These are phyloP conservation scores for Thaleichthys pacificus DNA, from an alignment of 2,797 vertebrate species.

Conservation along the genomic window DNA sequence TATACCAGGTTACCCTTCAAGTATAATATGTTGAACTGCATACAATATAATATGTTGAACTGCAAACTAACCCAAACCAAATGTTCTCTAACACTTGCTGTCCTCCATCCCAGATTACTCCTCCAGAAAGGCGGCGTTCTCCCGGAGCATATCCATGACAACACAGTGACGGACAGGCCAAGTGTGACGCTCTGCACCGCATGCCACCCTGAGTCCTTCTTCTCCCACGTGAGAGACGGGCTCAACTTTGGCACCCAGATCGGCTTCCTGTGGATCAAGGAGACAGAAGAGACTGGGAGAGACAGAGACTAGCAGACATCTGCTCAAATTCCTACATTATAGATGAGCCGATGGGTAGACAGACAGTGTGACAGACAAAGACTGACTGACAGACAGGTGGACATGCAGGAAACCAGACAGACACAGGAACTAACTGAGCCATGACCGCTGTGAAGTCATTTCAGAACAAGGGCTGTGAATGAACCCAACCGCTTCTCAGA, in stretches of 20 bases:
- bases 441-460: background rate
- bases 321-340: background rate
- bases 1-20: too few species aligned
- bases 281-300: slow-evolving; percentile 7
- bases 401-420: background rate
- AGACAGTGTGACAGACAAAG: slow-evolving; percentile 7
- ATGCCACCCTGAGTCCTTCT: slow-evolving; percentile 85
- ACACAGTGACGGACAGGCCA: slow-evolving; percentile 60
- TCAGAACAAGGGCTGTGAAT: background rate
- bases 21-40: too few species aligned
- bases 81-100: background rate
- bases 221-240: slow-evolving; percentile 89
- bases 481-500: background rate
- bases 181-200: slow-evolving; percentile 84
- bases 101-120: slow-evolving; percentile 75
- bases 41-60: too few species aligned
- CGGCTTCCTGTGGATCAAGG: slow-evolving; percentile 86
- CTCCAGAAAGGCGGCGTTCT: slow-evolving; percentile 85
- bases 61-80: too few species aligned
- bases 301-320: background rate
- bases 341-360: background rate
- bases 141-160: slow-evolving; percentile 84
- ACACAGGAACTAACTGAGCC: background rate
- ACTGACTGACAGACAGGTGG: background rate
- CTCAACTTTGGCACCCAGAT: slow-evolving; percentile 90